Conservation (phyloP, 2,888 invertebrate genomes). For the Villa cingulata region DNA sequence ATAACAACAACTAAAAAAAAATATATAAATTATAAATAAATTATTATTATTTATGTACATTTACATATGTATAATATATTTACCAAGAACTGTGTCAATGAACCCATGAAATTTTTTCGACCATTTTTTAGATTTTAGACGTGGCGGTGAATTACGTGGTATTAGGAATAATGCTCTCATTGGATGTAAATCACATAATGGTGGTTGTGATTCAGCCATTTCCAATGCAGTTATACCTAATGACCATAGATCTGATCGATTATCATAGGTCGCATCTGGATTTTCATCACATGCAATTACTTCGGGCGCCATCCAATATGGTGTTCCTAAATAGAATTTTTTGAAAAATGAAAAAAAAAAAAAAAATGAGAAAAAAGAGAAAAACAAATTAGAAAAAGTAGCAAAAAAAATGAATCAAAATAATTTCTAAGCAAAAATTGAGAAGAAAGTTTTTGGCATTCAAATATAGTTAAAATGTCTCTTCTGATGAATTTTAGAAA, state of each 20-base stretch:
- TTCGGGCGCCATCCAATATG: conserved; percentile 99
- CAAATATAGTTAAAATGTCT: too few species aligned
- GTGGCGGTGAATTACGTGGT: conserved; percentile 94
- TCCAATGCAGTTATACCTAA: conserved; percentile 95
- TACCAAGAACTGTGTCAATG: conserved; percentile 84
- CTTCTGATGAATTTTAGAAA: too few species aligned
- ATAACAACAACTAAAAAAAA: too few species aligned
- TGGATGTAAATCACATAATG: conserved; percentile 97
- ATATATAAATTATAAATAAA: too few species aligned
- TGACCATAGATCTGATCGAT: conserved; percentile 84
- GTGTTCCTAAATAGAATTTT: conserved; percentile 58
- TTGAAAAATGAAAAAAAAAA: conserved; percentile 1
- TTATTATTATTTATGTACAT: neutral
- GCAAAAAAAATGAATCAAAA: too few species aligned
- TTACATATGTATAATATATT: conserved; percentile 6
- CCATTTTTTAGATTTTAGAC: conserved; percentile 97
- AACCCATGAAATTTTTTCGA: conserved; percentile 95
- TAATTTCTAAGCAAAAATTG: too few species aligned
- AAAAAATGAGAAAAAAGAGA: neutral
- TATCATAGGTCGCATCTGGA: conserved; percentile 98
- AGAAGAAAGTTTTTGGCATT: too few species aligned
- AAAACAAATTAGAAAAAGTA: too few species aligned
- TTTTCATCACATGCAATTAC: conserved; percentile 99
- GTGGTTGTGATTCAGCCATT: conserved; percentile 99
- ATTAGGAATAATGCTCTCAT: conserved; percentile 98